Evolutionary conservation across 2,113 vertebrate genomes (phyloP), one percentile per base, ranked within the genome.

Genomic region (Hippocampus zosterae): DNA sequence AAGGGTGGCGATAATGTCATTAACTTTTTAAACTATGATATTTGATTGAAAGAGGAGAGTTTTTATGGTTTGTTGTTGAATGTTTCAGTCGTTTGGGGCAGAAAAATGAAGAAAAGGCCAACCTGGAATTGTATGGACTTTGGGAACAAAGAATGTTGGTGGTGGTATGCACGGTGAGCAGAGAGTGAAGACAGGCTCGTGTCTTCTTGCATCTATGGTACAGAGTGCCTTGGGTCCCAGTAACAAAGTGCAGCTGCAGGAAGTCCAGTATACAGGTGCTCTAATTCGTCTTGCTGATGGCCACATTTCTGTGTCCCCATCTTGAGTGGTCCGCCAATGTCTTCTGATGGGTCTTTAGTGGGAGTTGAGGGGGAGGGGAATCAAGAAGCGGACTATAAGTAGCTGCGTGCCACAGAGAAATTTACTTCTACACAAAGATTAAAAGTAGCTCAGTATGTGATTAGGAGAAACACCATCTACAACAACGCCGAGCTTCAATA

Each of bases 391-490:
- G 69, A 78, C 72, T 77, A 41, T 87, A 85, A 85, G 80, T 81
- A 83, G 75, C 71, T 77, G 78, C 74, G 83, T 74, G 82, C 80
- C 77, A 82, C 72, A 67, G 72, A 78, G 81, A 85, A 77, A 88
- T 85, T 87, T 85, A 81, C 78, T 72, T 63, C 71, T 81, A 71
- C 80, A 73, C 80, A 84, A 71, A 83, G 82, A 88, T 84, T 83
- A 82, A 82, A 81, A 87, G 85, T 76, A 88, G 89, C 87, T 81
- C 84, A 79, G 81, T 65, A 70, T 83, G 78, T 84, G 84, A 90
- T 87, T 86, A 87, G 82, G 78, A 83, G 71, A 70, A 82, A 87
- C 77, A 71, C 75, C 81, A 82, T 77, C 74, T 77, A 29, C 85
- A 84, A 83, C 80, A 72, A 76, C 56, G 77, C 79, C 76, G 86